Base-by-base conservation (phyloP, 2,797 vertebrate genomes). In the Pterois miles region DNA sequence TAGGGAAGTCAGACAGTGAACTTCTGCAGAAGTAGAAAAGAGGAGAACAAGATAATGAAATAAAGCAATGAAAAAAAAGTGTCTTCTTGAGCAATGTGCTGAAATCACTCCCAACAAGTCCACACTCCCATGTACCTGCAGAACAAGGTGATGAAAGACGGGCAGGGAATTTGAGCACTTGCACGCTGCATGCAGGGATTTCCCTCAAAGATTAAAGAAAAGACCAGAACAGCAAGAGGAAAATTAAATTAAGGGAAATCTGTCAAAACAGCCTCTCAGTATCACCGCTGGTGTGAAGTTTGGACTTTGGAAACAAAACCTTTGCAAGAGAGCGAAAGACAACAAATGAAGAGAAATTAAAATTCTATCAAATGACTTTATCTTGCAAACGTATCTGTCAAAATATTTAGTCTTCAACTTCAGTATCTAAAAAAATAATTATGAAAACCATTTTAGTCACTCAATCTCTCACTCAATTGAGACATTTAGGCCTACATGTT, bases 341-440 rank as follows among this genome's bases (percentile, higher is more conserved):
- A 82, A 65, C 80, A 88, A 87, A 89, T 75, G 76, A 58, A 74
- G n/a, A 77, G 36, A 75, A 84, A 88, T 80, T 22, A 62, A 85
- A 85, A 81, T 67, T 0, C 53, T 57, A 87, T 85, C 67, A 18
- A 53, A 68, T 86, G 67, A 80, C 78, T 81, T 76, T 2, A 57
- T 65, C 6, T 50, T 80, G 84, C 63, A 83, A 82, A 68, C 20
- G 2, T 16, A 64, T 71, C 65, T 58, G 46, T 76, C 25, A 59
- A 83, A 85, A 85, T 43, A 81, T 81, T 52, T 64, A 43, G 14
- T 18, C 43, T 67, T 13, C 25, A 63, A 59, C 33, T 31, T 68
- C 10, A 70, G 12, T 7, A 29, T 59, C 58, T 23, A 0, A 52
- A 36, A 36, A 65, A 58, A 77, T 33, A 65, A 70, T 36, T 29